Conservation (phyloP, 2,888 invertebrate genomes). For the Synergus japonicus region DNA sequence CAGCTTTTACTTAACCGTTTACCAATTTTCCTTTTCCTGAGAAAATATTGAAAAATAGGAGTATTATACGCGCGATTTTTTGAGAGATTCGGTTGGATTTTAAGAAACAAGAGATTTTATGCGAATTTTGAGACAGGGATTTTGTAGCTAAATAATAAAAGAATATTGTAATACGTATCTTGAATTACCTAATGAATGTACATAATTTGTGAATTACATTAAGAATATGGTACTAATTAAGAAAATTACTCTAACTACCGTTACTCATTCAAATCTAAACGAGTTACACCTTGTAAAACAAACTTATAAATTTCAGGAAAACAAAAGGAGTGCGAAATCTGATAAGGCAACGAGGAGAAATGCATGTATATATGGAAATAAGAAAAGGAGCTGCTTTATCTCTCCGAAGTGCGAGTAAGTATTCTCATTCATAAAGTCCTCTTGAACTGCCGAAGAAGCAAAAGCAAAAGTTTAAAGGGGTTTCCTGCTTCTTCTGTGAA, state of each 20-base stretch:
- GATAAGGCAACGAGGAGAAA: conserved; percentile 7
- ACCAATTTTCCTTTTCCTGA: background rate
- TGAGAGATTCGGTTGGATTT: too few species aligned
- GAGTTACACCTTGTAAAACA: conserved; percentile 4
- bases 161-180: background rate
- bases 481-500: background rate
- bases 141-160: too few species aligned
- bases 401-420: background rate
- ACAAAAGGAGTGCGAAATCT: conserved; percentile 20
- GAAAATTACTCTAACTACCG: background rate
- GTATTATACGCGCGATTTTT: too few species aligned
- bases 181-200: conserved; percentile 7
- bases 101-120: too few species aligned
- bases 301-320: background rate
- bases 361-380: background rate
- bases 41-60: too few species aligned
- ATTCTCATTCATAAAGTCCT: conserved; percentile 5
- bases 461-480: conserved; percentile 4
- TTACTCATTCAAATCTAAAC: conserved; percentile 11
- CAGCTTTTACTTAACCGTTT: background rate
- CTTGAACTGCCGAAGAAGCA: conserved; percentile 14
- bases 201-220: background rate
- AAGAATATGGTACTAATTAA: background rate
- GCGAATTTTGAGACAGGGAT: too few species aligned
- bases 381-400: background rate